A percentile compares a stretch with the other conserved stretches of the same genome.
These are phyloP conservation scores for Dendrolimus punctatus DNA, from an alignment of 1,140 invertebrate genomes.

Conservation along the genomic window DNA sequence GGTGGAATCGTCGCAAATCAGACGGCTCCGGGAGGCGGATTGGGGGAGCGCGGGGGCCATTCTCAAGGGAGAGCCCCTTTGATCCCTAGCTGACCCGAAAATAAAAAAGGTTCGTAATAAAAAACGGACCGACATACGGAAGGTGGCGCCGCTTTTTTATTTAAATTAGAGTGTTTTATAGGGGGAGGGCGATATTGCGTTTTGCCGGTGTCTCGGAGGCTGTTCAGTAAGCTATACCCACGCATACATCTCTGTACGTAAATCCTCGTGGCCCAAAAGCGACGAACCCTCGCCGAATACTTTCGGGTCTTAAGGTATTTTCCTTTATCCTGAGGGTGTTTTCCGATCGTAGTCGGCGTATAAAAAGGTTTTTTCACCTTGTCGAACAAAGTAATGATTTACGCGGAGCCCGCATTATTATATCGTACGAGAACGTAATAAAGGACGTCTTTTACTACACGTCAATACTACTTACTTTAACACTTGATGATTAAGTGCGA, in stretches of 20 bases:
- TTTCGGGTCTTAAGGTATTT: constrained; percentile 28
- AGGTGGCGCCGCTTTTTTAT: constrained; percentile 71
- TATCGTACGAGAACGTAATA: constrained; percentile 2
- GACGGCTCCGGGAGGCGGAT: constrained; percentile 32
- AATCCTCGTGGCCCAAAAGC: constrained; percentile 33
- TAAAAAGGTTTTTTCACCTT: constrained; percentile 16
- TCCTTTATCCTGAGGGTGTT: constrained; percentile 24
- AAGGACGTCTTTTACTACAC: background rate
- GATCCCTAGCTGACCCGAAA: constrained; percentile 70
- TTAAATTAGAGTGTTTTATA: constrained; percentile 72
- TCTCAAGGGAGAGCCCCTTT: constrained; percentile 63
- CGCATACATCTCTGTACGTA: constrained; percentile 25
- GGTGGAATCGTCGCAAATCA: constrained; percentile 63
- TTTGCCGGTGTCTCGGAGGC: constrained; percentile 58
- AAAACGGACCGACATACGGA: constrained; percentile 69
- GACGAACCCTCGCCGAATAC: constrained; percentile 37
- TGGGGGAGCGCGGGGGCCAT: constrained; percentile 26
- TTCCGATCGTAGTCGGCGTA: constrained; percentile 14
- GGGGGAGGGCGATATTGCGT: constrained; percentile 67
- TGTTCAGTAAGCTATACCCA: constrained; percentile 44
- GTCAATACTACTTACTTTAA: constrained; percentile 2
- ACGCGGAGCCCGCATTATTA: constrained; percentile 5
- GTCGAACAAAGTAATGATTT: constrained; percentile 13
- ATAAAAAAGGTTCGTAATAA: constrained; percentile 72
- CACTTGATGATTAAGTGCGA: constrained; percentile 4